Conservation (phyloP, 2,113 vertebrate species). For the Callaeas wilsoni region DNA sequence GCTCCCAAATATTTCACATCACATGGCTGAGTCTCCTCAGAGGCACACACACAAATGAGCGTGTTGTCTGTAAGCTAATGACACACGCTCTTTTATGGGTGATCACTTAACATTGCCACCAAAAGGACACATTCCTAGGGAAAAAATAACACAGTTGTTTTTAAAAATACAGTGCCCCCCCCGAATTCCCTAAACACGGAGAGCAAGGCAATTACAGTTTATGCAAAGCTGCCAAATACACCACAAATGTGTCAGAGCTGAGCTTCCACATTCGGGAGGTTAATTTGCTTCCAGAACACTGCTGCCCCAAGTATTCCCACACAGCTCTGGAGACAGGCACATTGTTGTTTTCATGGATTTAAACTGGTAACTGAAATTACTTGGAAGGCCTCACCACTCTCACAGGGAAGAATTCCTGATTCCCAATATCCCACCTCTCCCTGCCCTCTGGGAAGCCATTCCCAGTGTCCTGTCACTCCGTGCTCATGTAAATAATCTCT, state of each 20-base stretch:
- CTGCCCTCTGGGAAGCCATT: not conserved
- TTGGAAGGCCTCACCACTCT: not conserved
- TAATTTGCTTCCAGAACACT: not conserved
- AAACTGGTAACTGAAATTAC: not conserved
- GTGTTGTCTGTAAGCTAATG: not conserved
- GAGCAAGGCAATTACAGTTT: not conserved
- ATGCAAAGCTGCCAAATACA: not conserved
- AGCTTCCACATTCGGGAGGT: not conserved
- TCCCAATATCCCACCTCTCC: not conserved
- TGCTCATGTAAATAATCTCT: not conserved
- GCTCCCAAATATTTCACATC: not conserved
- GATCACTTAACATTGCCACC: not conserved
- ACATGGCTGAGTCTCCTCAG: not conserved
- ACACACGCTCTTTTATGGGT: not conserved
- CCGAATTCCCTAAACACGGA: not conserved
- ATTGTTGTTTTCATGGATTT: not conserved
- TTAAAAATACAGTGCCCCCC: not conserved
- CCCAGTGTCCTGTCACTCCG: not conserved
- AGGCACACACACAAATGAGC: not conserved
- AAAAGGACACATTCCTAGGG: not conserved
- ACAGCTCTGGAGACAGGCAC: not conserved
- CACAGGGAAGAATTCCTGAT: not conserved
- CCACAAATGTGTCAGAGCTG: not conserved
- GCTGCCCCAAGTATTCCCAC: not conserved
- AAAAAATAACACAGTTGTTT: not conserved